A percentile compares a stretch with the other conserved stretches of the same genome.
Conservation (phyloP, 2,113 vertebrate species). For the Channa argus region DNA sequence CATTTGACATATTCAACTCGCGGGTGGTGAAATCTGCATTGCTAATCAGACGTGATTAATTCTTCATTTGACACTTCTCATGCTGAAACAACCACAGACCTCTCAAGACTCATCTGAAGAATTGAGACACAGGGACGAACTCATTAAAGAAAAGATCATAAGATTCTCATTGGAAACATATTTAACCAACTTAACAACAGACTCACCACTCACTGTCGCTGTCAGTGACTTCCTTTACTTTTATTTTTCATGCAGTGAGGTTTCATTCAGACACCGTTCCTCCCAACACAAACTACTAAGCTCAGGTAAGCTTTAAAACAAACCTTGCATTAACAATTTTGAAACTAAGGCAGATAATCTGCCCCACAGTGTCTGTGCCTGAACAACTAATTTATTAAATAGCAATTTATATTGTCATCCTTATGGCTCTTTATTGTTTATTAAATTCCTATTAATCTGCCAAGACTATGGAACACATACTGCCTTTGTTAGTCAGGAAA, state of each 20-base stretch:
- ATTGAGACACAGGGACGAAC: constrained; percentile 17
- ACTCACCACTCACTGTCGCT: neutral
- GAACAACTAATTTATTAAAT: too few relatives aligned
- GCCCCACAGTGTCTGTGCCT: too few relatives aligned
- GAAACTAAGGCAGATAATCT: too few relatives aligned
- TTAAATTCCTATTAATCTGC: neutral
- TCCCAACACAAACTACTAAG: neutral
- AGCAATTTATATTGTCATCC: too few relatives aligned
- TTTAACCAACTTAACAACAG: neutral
- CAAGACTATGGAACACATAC: neutral
- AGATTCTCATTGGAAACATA: neutral
- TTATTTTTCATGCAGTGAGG: too few relatives aligned
- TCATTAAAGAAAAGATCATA: constrained; percentile 50
- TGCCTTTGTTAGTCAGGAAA: neutral
- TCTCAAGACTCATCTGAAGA: constrained; percentile 36
- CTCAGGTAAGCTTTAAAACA: neutral
- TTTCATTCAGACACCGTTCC: too few relatives aligned
- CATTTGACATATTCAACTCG: constrained; percentile 20
- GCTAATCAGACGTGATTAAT: constrained; percentile 64
- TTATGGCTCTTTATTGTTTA: too few relatives aligned
- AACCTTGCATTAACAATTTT: too few relatives aligned
- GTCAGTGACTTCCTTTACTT: neutral
- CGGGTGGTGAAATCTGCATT: constrained; percentile 48
- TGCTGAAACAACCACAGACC: constrained; percentile 40
- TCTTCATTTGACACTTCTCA: constrained; percentile 34